A percentile compares a stretch with the other conserved stretches of the same genome.
Evolutionary conservation across 2,797 vertebrate species (phyloP).

Genomic region (Platalea minor): DNA sequence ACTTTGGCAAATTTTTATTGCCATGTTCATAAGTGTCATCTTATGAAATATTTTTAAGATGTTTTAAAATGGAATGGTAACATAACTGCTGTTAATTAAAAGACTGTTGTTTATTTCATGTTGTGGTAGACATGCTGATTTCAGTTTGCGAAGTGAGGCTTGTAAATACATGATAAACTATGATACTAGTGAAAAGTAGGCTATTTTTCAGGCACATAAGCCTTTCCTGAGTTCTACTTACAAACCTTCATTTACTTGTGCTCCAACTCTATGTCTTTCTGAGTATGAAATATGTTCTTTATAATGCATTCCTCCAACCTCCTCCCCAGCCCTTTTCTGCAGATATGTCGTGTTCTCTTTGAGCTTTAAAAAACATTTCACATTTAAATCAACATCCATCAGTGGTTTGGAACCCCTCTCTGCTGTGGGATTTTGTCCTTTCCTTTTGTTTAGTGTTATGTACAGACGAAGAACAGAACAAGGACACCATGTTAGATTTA

Average conservation of each 20-base stretch:
- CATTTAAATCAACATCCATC: constrained; percentile 31
- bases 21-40: not conserved
- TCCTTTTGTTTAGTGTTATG: constrained; percentile 24
- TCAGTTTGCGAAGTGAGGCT: not conserved
- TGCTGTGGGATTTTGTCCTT: constrained; percentile 2
- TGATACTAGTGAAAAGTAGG: not conserved
- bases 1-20: not conserved
- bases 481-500: constrained; percentile 71
- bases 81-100: not conserved
- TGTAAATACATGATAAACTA: not conserved
- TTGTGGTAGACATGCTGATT: not conserved
- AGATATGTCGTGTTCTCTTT: not conserved
- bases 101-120: not conserved
- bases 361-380: constrained; percentile 23
- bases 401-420: not conserved
- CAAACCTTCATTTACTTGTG: not conserved
- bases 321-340: not conserved
- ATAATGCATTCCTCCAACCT: not conserved
- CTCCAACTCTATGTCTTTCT: not conserved
- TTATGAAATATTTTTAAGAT: not conserved
- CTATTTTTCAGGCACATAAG: not conserved
- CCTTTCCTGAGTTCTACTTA: not conserved
- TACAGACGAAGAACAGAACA: constrained; percentile 60
- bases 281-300: not conserved
- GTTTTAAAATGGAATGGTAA: not conserved